Evolutionary conservation across 1,140 invertebrate species (phyloP), one percentile per base, ranked within the genome.

Genomic region (Lamellibrachia luymesi): DNA sequence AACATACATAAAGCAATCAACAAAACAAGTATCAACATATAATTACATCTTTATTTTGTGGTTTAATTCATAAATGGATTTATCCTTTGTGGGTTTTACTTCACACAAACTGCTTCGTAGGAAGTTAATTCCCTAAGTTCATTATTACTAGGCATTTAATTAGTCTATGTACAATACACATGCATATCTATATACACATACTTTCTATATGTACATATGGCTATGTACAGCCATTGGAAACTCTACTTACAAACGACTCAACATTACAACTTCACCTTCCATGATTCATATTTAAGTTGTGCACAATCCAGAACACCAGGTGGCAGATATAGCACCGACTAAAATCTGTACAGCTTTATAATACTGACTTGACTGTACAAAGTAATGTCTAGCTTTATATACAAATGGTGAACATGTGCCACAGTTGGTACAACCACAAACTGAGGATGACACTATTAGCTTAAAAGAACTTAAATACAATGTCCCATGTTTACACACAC

Each of bases 161-260:
- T 80, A 80, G 25, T 22, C 64, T 80, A 80, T 80, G 64, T 80
- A 80, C 64, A 80, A 80, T 80, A 80, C 64, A 80, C 25, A 80
- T 17, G 64, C 64, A 80, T 80, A 80, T 80, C 64, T 80, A 80
- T 80, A 80, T 80, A 80, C 64, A 80, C 64, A 80, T 80, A 80
- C 1, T 80, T 80, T 80, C 64, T 80, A 17, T 80, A 80, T 80
- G 64, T 80, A 80, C 64, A 80, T 8, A 10, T 80, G 64, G 64
- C 64, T 80, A 22, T 22, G 17, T 22, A 17, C 64, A 22, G 64
- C 64, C 64, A 80, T 80, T 80, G 64, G 64, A 80, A 80, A 80
- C 64, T 22, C 64, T 8, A 80, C 64, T 22, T 80, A 80, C 25
- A 22, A 22, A 22, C 64, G 17, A 80, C 64, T 10, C 64, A 80